A percentile compares a stretch with the other conserved stretches of the same genome.
Evolutionary conservation across 2,797 vertebrate species (phyloP).

Genomic region (Hylomyscus alleni): DNA sequence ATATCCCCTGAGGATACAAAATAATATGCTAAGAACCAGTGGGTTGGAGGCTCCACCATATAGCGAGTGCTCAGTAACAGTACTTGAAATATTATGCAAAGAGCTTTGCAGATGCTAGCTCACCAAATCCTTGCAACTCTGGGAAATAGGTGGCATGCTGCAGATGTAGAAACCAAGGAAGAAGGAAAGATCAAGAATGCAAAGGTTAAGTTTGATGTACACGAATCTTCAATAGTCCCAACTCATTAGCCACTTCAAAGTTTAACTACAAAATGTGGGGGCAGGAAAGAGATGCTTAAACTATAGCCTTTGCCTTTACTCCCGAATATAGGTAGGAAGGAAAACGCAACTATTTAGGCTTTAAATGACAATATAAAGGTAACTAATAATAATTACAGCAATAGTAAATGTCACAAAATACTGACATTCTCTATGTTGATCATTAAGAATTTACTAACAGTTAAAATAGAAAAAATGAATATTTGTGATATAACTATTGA

Average conservation of each 20-base stretch:
- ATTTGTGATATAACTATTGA: background rate
- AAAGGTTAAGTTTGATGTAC: constrained; percentile 21
- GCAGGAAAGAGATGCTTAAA: constrained; percentile 52
- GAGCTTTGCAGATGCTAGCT: constrained; percentile 57
- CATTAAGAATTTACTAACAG: background rate
- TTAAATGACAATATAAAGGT: background rate
- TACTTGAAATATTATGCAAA: constrained; percentile 31
- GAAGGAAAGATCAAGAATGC: constrained; percentile 37
- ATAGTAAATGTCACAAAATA: background rate
- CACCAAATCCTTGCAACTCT: constrained; percentile 47
- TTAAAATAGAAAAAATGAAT: background rate
- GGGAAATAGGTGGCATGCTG: background rate
- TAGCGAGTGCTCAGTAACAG: background rate
- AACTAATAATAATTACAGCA: background rate
- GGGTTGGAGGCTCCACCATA: constrained; percentile 10
- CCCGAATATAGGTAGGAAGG: too few relatives aligned
- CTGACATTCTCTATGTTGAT: background rate
- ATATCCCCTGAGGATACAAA: background rate
- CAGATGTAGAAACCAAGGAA: constrained; percentile 1
- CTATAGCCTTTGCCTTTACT: background rate
- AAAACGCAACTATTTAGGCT: background rate
- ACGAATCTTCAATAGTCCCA: constrained; percentile 41
- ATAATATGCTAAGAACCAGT: background rate
- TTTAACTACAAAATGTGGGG: constrained; percentile 21
- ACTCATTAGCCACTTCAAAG: constrained; percentile 35